A percentile compares a stretch with the other conserved stretches of the same genome.
phyloP scores from a whole-genome alignment of 2,797 vertebrate species.

The Pelochelys cantorii region DNA sequence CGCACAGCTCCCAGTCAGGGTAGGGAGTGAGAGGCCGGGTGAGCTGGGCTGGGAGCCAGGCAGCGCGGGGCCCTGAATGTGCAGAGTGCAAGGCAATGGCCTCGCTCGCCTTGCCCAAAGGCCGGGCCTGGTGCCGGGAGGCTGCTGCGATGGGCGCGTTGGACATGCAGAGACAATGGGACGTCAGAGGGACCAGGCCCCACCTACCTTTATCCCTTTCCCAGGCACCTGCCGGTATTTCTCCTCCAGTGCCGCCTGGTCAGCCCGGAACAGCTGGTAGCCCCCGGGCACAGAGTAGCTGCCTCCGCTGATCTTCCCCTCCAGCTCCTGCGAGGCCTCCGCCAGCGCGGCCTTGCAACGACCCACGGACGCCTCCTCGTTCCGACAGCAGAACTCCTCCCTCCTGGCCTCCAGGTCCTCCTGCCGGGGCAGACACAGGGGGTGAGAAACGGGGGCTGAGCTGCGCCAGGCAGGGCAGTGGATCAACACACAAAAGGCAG shows the following conservation, averaged over 20 bases:
- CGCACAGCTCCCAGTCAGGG: no score
- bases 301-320: neutral
- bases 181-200: no score
- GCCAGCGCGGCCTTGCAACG: constrained; percentile 49
- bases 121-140: no score
- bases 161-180: no score
- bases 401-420: constrained; percentile 33
- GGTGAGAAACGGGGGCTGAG: neutral
- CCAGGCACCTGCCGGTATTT: constrained; percentile 50
- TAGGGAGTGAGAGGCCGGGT: no score
- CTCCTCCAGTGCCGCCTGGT: constrained; percentile 15
- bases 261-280: constrained; percentile 44
- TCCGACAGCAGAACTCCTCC: constrained; percentile 49
- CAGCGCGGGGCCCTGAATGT: no score
- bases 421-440: neutral
- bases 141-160: no score
- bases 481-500: no score
- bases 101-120: no score
- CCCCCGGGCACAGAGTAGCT: constrained; percentile 65
- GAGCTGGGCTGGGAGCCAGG: no score
- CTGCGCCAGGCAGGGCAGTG: neutral
- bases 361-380: constrained; percentile 41
- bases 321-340: constrained; percentile 49
- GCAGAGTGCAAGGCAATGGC: no score
- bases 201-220: constrained; percentile 67